A percentile compares a stretch with the other conserved stretches of the same genome.
Conservation (phyloP, 2,888 invertebrate species). For the Blera fallax region DNA sequence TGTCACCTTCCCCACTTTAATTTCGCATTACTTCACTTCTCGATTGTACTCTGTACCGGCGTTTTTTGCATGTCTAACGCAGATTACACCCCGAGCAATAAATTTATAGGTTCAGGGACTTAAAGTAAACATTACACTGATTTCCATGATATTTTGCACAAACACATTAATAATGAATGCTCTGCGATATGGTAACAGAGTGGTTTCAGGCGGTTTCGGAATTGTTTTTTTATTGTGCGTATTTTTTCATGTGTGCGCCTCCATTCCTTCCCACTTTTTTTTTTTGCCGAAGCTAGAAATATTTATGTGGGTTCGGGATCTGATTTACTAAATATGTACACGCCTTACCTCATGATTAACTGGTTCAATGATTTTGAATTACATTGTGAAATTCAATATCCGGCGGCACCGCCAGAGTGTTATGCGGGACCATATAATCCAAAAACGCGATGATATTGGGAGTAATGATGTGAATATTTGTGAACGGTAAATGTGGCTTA, state of each 20-base stretch:
- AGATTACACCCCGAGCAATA: neutral
- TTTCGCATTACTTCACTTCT: neutral
- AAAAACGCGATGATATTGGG: neutral
- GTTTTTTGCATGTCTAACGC: neutral
- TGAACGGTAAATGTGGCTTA: neutral
- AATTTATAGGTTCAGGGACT: neutral
- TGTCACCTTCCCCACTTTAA: too few species aligned
- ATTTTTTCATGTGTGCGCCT: neutral
- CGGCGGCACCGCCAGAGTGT: neutral
- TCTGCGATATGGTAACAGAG: neutral
- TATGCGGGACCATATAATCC: neutral
- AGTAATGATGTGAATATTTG: neutral
- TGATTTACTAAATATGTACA: slow-evolving; percentile 14
- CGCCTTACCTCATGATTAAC: neutral
- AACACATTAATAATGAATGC: neutral
- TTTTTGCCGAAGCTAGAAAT: neutral
- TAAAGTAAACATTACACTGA: neutral
- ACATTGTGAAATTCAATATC: slow-evolving; percentile 13
- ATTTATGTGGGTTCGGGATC: neutral
- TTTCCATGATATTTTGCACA: neutral
- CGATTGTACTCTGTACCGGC: neutral
- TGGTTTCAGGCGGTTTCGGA: neutral
- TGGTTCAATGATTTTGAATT: slow-evolving; percentile 13
- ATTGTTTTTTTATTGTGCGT: neutral
- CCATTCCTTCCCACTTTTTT: too few species aligned